Evolutionary conservation across 2,113 vertebrate species (phyloP).

Genomic region (Chloebia gouldiae): DNA sequence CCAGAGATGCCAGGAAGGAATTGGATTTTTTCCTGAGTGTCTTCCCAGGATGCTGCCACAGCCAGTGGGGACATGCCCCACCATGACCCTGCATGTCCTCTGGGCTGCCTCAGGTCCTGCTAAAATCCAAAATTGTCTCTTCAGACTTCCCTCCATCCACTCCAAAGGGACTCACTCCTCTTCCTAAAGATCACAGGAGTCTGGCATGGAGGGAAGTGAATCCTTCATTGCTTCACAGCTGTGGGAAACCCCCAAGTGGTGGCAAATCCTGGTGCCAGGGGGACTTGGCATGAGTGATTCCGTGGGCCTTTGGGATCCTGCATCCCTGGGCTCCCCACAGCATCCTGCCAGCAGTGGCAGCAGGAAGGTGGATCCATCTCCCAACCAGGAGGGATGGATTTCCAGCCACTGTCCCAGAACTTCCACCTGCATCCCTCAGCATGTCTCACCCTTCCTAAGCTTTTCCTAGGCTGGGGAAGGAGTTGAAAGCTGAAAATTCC

Average conservation of each 20-base stretch:
- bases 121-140: background rate
- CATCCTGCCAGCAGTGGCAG: accelerated
- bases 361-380: background rate
- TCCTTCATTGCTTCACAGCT: accelerated
- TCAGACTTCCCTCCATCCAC: background rate
- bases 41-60: background rate
- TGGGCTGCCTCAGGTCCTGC: background rate
- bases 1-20: background rate
- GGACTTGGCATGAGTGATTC: background rate
- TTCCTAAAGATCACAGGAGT: accelerated
- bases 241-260: background rate
- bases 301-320: accelerated
- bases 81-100: background rate
- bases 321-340: background rate
- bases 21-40: background rate
- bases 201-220: background rate
- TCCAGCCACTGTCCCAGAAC: background rate
- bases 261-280: background rate
- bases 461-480: background rate
- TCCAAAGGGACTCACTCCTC: accelerated
- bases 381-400: background rate
- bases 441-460: background rate
- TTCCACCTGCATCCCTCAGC: background rate
- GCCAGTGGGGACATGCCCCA: background rate
- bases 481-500: background rate